phyloP scores from a whole-genome alignment of 2,797 vertebrate genomes.

The Carduelis carduelis region DNA sequence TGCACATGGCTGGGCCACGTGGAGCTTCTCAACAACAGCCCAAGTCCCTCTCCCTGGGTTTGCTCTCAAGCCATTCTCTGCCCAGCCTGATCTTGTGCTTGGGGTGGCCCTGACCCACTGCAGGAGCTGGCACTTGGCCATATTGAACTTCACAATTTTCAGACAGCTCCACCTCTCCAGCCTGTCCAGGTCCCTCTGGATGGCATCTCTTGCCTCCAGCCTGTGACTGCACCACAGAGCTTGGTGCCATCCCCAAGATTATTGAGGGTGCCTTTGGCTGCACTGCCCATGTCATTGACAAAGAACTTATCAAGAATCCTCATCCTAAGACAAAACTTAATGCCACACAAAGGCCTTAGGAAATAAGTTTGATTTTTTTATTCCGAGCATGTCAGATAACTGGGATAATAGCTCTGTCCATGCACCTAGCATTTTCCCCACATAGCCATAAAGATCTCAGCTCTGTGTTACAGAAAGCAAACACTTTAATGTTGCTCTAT shows the following conservation, averaged over 20 bases:
- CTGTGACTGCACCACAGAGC: neutral
- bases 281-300: neutral
- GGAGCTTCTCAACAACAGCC: neutral
- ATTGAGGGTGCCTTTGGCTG: neutral
- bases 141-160: neutral
- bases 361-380: neutral
- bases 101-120: no score
- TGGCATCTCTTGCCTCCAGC: neutral
- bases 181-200: neutral
- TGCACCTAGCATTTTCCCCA: neutral
- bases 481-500: neutral
- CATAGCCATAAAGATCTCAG: neutral
- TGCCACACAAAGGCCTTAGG: neutral
- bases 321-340: neutral
- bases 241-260: neutral
- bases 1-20: accelerated
- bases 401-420: neutral
- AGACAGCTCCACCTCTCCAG: neutral
- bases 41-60: no score
- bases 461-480: neutral
- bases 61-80: neutral
- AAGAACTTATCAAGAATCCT: neutral
- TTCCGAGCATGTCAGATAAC: neutral
- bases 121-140: neutral
- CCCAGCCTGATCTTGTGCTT: neutral